Conservation (phyloP, 2,888 invertebrate species). For the Apamea epomidion region DNA sequence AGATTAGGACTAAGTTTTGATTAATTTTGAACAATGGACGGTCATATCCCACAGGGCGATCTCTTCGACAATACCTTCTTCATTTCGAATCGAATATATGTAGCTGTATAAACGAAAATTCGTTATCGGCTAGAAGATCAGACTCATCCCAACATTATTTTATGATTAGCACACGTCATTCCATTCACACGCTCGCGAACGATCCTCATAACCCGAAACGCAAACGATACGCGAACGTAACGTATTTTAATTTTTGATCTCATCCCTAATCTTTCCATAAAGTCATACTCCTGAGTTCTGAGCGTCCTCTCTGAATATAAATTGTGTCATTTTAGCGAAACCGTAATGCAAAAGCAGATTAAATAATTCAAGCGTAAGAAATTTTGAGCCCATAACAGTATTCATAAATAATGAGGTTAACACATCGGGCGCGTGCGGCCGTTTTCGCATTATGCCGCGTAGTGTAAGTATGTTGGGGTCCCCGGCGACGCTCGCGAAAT, state of each 20-base stretch:
- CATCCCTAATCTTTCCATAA: slow-evolving; percentile 84
- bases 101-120: not conserved
- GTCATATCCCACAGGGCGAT: not conserved
- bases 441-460: slow-evolving; percentile 69
- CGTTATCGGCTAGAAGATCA: slow-evolving; percentile 3
- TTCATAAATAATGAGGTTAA: slow-evolving; percentile 88
- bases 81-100: not conserved
- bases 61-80: not conserved
- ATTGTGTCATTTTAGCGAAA: slow-evolving; percentile 87
- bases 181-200: slow-evolving; percentile 45
- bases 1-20: not conserved
- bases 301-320: slow-evolving; percentile 85
- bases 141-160: slow-evolving; percentile 28
- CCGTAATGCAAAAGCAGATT: slow-evolving; percentile 90
- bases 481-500: slow-evolving; percentile 37
- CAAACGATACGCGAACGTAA: slow-evolving; percentile 59
- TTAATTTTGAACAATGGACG: not conserved
- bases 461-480: slow-evolving; percentile 46
- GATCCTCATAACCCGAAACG: slow-evolving; percentile 53
- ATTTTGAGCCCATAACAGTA: slow-evolving; percentile 87
- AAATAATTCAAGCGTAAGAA: slow-evolving; percentile 89
- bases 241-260: slow-evolving; percentile 84
- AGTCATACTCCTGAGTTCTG: slow-evolving; percentile 82
- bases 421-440: slow-evolving; percentile 76
- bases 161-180: slow-evolving; percentile 52